phyloP scores from a whole-genome alignment of 1,140 invertebrate species.

The Heliconius congener region DNA sequence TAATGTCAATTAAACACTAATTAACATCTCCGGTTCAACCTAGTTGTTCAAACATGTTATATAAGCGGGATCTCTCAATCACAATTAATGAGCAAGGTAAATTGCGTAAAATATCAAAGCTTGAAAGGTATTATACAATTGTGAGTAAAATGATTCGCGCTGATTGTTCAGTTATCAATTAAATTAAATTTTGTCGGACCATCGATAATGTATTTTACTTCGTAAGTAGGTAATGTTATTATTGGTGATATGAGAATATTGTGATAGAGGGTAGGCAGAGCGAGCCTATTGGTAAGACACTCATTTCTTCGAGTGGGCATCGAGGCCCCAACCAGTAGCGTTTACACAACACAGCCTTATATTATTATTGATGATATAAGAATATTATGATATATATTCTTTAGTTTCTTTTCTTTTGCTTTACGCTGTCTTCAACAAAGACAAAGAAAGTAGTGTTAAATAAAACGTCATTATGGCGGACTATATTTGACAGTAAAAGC shows the following conservation, averaged over 20 bases:
- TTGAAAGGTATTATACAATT: background rate
- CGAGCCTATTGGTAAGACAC: too few species aligned
- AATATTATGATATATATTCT: too few species aligned
- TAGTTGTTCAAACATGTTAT: background rate
- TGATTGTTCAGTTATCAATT: slow-evolving; percentile 2
- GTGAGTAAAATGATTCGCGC: background rate
- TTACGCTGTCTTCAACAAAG: too few species aligned
- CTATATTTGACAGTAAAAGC: background rate
- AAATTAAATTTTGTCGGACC: background rate
- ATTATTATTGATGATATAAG: too few species aligned
- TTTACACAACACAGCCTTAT: too few species aligned
- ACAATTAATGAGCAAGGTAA: background rate
- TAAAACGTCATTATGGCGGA: background rate
- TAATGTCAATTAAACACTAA: background rate
- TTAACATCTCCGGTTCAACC: background rate
- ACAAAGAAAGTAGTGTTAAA: background rate
- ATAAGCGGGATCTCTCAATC: background rate
- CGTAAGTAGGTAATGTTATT: background rate
- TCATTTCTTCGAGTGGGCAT: too few species aligned
- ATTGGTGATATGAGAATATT: background rate
- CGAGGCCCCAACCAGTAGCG: too few species aligned
- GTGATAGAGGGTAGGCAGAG: background rate
- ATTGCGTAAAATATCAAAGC: background rate
- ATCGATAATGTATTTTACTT: background rate
- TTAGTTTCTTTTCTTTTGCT: too few species aligned